These are phyloP conservation scores for Hylyphantes graminicola DNA, from an alignment of 1,140 invertebrate genomes.

Conservation along the genomic window DNA sequence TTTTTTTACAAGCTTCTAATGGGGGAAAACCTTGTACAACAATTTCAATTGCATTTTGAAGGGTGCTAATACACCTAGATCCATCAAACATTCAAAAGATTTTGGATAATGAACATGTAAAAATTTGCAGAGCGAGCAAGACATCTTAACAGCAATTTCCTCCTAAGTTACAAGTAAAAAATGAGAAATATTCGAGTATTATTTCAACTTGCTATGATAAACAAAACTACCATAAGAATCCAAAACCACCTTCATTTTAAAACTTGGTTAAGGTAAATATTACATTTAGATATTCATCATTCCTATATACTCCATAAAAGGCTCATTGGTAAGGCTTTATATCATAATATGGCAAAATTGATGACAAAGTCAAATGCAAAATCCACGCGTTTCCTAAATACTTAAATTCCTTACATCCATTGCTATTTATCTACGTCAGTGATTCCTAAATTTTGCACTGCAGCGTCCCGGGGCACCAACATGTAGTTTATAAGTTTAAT, in stretches of 20 bases:
- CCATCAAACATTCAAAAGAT: constrained; percentile 46
- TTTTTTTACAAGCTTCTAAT: no score
- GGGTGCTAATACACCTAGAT: constrained; percentile 55
- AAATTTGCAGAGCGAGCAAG: neutral
- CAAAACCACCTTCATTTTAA: constrained; percentile 13
- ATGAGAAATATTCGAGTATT: neutral
- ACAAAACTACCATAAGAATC: constrained; percentile 17
- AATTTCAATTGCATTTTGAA: neutral
- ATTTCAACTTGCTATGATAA: neutral
- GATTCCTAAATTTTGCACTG: no score
- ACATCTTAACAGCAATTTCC: neutral
- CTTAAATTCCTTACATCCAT: neutral
- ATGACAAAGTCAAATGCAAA: constrained; percentile 31
- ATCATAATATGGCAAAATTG: constrained; percentile 35
- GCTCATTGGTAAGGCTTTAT: constrained; percentile 50
- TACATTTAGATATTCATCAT: constrained; percentile 2
- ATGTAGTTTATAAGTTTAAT: no score
- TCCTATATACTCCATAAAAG: constrained; percentile 39
- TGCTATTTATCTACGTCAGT: neutral
- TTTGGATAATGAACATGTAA: neutral
- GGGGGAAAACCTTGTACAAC: no score
- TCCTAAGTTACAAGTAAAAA: constrained; percentile 2
- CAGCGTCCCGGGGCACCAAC: no score
- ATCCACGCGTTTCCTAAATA: constrained; percentile 9
- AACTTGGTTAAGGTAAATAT: constrained; percentile 23